These are phyloP conservation scores for Danionella dracula DNA, from an alignment of 2,797 vertebrate genomes.

Conservation along the genomic window DNA sequence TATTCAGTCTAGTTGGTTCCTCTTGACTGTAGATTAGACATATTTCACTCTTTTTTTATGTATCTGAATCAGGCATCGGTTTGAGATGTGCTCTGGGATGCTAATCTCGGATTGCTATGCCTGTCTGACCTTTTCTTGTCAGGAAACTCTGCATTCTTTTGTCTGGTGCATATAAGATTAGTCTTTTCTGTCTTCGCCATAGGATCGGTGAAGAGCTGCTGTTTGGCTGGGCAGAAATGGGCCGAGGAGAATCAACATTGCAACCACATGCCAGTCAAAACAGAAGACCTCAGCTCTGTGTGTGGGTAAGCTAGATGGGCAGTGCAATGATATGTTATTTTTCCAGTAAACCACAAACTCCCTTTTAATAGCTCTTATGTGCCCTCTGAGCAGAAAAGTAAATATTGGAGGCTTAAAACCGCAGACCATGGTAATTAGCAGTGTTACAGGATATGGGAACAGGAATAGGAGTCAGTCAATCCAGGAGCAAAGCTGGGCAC, in stretches of 20 bases:
- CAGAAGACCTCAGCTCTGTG: constrained; percentile 57
- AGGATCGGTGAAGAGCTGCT: constrained; percentile 76
- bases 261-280: constrained; percentile 60
- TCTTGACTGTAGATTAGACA: neutral
- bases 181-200: neutral
- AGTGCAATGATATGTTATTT: neutral
- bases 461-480: no score
- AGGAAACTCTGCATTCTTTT: neutral
- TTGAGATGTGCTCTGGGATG: neutral
- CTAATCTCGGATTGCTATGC: neutral
- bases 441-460: no score
- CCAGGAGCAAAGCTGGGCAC: no score
- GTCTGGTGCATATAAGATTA: neutral
- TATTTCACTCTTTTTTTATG: neutral
- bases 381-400: no score
- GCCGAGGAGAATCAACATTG: constrained; percentile 79
- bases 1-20: neutral
- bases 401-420: no score
- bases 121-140: constrained; percentile 8
- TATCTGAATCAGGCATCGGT: neutral
- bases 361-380: no score
- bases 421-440: no score
- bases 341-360: neutral
- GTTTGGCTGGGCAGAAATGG: constrained; percentile 83
- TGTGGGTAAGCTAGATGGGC: constrained; percentile 73